phyloP scores from a whole-genome alignment of 2,113 vertebrate species.

The Aleadryas rufinucha region DNA sequence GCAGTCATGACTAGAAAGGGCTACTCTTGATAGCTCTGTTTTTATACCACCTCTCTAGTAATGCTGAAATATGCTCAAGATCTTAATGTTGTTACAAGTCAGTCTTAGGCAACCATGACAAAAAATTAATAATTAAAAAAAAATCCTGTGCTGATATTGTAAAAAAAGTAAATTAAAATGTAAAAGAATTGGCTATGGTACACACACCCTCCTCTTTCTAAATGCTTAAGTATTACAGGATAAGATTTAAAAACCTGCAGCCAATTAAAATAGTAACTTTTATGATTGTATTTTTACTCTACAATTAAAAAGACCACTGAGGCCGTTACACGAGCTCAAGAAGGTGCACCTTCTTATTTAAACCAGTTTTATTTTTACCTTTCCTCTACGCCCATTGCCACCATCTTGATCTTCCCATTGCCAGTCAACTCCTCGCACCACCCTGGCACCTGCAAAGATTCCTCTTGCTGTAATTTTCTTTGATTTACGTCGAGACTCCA shows the following conservation, averaged over 20 bases:
- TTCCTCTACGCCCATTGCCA: slow-evolving; percentile 96
- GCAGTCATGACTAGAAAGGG: not conserved
- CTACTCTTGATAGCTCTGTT: not conserved
- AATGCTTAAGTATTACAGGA: not conserved
- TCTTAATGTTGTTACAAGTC: not conserved
- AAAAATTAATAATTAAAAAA: not conserved
- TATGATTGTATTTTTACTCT: not conserved
- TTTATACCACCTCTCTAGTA: not conserved
- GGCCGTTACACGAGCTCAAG: not conserved
- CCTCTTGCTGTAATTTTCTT: slow-evolving; percentile 99
- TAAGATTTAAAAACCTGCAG: not conserved
- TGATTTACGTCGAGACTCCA: slow-evolving; percentile 97
- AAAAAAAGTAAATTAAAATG: not conserved
- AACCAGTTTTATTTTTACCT: slow-evolving; percentile 68
- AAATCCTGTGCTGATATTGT: not conserved
- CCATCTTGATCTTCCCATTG: slow-evolving; percentile 99
- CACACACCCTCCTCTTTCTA: not conserved
- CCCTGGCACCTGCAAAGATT: slow-evolving; percentile 95
- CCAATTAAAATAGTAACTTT: not conserved
- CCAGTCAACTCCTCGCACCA: slow-evolving; percentile 98
- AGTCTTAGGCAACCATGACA: not conserved
- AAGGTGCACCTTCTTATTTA: not conserved
- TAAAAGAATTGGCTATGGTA: not conserved
- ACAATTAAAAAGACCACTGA: not conserved
- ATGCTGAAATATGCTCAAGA: not conserved